Conservation (phyloP, 2,113 vertebrate species). For the Collichthys lucidus region DNA sequence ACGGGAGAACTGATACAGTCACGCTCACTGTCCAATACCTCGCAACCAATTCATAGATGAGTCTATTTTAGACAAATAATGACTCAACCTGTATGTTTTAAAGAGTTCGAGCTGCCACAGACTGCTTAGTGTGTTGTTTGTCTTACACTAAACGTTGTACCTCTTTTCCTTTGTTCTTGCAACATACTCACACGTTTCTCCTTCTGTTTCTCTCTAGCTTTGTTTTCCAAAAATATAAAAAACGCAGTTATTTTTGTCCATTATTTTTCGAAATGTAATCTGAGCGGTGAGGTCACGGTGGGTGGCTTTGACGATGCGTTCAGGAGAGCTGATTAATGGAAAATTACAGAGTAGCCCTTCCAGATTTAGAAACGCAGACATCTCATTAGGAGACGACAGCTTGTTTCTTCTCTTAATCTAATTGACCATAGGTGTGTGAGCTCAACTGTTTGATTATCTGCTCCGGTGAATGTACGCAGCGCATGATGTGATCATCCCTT, state of each 20-base stretch:
- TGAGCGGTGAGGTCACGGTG: slow-evolving; percentile 14
- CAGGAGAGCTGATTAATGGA: slow-evolving; percentile 50
- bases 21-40: slow-evolving; percentile 38
- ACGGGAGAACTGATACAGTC: slow-evolving; percentile 13
- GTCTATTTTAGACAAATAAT: slow-evolving; percentile 18
- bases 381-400: slow-evolving; percentile 56
- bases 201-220: background rate
- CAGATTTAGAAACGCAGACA: slow-evolving; percentile 50
- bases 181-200: background rate
- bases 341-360: slow-evolving; percentile 51
- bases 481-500: slow-evolving; percentile 3
- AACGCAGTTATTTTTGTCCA: slow-evolving; percentile 26
- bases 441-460: slow-evolving; percentile 42
- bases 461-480: slow-evolving; percentile 5
- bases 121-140: background rate
- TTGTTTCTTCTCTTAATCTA: slow-evolving; percentile 52
- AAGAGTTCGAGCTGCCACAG: background rate
- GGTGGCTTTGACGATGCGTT: slow-evolving; percentile 47
- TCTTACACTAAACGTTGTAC: background rate
- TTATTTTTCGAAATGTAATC: background rate
- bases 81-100: slow-evolving; percentile 19
- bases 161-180: background rate
- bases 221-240: slow-evolving; percentile 38
- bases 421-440: slow-evolving; percentile 44
- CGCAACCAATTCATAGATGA: slow-evolving; percentile 10